Evolutionary conservation across 2,113 vertebrate species (phyloP).

Genomic region (Harpagus bidentatus): DNA sequence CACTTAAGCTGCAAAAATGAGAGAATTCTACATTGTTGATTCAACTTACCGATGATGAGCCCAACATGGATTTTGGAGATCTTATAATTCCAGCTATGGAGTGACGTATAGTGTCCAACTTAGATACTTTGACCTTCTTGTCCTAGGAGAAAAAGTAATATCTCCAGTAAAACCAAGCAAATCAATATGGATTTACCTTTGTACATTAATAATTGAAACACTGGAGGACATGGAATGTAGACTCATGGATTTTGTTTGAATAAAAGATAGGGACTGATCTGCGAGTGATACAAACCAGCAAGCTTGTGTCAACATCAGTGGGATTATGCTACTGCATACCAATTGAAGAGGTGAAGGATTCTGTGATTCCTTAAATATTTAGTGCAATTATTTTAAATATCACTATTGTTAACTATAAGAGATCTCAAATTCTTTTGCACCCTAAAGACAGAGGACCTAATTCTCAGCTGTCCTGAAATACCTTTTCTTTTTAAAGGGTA

Average conservation of each 20-base stretch:
- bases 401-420: neutral
- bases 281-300: neutral
- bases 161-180: neutral
- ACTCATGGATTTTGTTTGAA: neutral
- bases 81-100: conserved; percentile 91
- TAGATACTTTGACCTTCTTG: conserved; percentile 86
- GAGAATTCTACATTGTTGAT: neutral
- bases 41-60: conserved; percentile 84
- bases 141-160: conserved; percentile 74
- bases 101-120: conserved; percentile 87
- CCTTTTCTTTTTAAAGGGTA: neutral
- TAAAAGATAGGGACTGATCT: neutral
- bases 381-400: neutral
- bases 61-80: conserved; percentile 82
- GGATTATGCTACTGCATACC: neutral
- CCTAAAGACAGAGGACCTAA: neutral
- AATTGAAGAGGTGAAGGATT: neutral
- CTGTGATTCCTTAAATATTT: neutral
- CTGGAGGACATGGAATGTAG: neutral
- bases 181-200: neutral
- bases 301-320: neutral
- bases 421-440: neutral
- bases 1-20: neutral
- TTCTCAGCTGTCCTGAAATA: neutral
- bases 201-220: neutral